Percentiles rank a stretch among this genome's conserved stretches.
phyloP scores from a whole-genome alignment of 92 coral and sea anemone species.

The Metridium senile region DNA sequence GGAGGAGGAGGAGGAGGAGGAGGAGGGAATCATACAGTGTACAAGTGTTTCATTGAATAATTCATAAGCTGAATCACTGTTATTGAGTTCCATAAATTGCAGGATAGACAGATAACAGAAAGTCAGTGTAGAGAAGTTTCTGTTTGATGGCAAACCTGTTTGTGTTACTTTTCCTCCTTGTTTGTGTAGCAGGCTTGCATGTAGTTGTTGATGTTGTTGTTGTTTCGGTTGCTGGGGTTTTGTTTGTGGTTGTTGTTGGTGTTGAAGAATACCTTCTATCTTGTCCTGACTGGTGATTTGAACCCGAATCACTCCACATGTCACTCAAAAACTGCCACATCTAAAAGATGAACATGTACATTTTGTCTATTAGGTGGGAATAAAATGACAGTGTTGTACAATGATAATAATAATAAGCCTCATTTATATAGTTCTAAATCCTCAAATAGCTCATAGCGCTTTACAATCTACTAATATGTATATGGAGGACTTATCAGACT shows the following conservation, averaged over 20 bases:
- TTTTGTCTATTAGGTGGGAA: no score
- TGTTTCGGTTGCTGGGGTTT: not conserved
- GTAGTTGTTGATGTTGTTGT: not conserved
- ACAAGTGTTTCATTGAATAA: no score
- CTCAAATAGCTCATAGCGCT: no score
- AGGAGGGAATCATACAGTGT: no score
- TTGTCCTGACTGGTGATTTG: not conserved
- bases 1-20: no score
- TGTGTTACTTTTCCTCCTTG: slow-evolving; percentile 23
- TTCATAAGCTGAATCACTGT: no score
- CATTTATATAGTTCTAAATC: no score
- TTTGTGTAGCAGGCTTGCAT: not conserved
- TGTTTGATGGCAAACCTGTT: slow-evolving; percentile 16
- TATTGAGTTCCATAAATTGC: not conserved
- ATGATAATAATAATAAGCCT: no score
- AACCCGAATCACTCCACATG: slow-evolving; percentile 17
- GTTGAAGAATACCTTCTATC: not conserved
- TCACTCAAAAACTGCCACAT: slow-evolving; percentile 38
- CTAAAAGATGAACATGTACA: slow-evolving; percentile 2
- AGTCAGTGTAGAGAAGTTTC: not conserved
- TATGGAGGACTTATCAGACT: no score
- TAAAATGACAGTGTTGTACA: no score
- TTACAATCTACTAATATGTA: no score
- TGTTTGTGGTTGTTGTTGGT: slow-evolving; percentile 2
- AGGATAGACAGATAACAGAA: not conserved